phyloP scores from a whole-genome alignment of 2,113 vertebrate species.

The Limanda limanda region DNA sequence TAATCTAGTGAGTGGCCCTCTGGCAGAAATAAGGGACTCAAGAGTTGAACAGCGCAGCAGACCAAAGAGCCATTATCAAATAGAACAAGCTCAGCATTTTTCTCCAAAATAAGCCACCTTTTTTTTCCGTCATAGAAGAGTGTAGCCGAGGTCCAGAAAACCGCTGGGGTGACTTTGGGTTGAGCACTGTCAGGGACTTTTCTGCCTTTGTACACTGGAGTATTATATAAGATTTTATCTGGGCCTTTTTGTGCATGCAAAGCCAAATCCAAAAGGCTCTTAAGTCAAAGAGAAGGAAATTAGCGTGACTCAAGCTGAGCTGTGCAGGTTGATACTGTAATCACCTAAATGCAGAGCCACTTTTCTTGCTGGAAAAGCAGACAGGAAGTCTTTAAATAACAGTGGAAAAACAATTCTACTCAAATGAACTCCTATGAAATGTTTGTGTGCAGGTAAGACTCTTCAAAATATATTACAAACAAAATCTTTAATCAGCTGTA shows the following conservation, averaged over 20 bases:
- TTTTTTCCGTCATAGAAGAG: conserved; percentile 8
- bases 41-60: conserved; percentile 62
- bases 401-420: not conserved
- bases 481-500: conserved; percentile 61
- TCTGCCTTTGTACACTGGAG: conserved; percentile 38
- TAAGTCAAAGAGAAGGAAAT: conserved; percentile 7
- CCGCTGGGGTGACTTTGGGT: conserved; percentile 61
- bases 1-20: conserved; percentile 73
- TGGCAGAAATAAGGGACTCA: conserved; percentile 62
- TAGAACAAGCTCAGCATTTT: conserved; percentile 59
- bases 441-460: conserved; percentile 1
- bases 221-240: conserved; percentile 55
- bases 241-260: conserved; percentile 34
- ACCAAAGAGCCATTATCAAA: conserved; percentile 63
- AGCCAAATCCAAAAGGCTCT: conserved; percentile 31
- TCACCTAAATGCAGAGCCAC: conserved; percentile 4
- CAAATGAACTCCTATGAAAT: not conserved
- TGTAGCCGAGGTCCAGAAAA: conserved; percentile 23
- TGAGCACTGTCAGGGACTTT: conserved; percentile 52
- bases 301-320: conserved; percentile 22
- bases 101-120: conserved; percentile 34
- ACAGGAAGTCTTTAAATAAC: not conserved
- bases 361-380: not conserved
- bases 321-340: conserved; percentile 15
- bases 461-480: conserved; percentile 39